Percentiles rank a stretch among this genome's conserved stretches.
Evolutionary conservation across 2,888 invertebrate species (phyloP).

Genomic region (Hirtodrosophila duncani): DNA sequence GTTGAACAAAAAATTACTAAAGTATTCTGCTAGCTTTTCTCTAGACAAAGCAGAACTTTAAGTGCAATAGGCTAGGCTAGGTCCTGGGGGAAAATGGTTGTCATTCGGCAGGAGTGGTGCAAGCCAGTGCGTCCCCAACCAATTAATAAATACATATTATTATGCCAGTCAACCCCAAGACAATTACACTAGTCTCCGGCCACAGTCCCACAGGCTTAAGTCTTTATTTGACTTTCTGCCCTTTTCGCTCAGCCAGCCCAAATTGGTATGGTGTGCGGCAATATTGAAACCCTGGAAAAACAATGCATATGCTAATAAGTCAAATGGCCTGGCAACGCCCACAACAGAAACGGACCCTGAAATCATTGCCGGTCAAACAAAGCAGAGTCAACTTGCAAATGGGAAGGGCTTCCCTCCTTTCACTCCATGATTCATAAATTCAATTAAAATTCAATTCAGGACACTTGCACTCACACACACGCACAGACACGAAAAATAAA

Average conservation of each 20-base stretch:
- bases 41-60: too few species aligned
- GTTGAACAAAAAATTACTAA: too few species aligned
- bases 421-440: constrained; percentile 46
- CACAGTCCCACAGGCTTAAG: too few species aligned
- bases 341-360: constrained; percentile 9
- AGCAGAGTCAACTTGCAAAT: constrained; percentile 17
- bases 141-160: constrained; percentile 3
- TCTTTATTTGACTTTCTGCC: constrained; percentile 1
- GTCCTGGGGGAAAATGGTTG: too few species aligned
- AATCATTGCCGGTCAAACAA: constrained; percentile 38
- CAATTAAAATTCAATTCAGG: constrained; percentile 67
- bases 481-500: too few species aligned
- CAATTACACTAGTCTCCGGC: constrained; percentile 1
- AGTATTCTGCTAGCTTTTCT: too few species aligned
- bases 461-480: too few species aligned
- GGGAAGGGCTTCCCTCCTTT: constrained; percentile 37
- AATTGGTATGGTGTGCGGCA: constrained; percentile 6
- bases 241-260: background rate
- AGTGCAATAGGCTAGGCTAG: too few species aligned
- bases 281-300: constrained; percentile 22
- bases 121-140: too few species aligned
- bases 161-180: background rate
- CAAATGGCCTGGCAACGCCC: constrained; percentile 44
- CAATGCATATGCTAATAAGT: constrained; percentile 48
- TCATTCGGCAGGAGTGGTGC: too few species aligned